A percentile compares a stretch with the other conserved stretches of the same genome.
These are phyloP conservation scores for Dascyllus trimaculatus DNA, from an alignment of 2,113 vertebrate species.

Conservation along the genomic window DNA sequence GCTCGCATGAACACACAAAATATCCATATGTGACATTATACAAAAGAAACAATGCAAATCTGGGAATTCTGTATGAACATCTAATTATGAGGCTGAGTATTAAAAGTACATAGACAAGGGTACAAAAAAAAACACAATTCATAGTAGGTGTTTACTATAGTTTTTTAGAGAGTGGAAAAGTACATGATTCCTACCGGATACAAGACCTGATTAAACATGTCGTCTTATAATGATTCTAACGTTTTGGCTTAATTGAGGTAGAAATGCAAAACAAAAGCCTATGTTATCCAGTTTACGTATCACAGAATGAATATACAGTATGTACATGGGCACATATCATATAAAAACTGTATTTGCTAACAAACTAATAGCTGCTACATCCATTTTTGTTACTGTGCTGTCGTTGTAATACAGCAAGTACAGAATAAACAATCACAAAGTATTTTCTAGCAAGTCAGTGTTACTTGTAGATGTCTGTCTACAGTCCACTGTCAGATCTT, in stretches of 20 bases:
- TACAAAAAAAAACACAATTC: no score
- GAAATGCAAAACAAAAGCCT: background rate
- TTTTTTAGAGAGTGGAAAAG: no score
- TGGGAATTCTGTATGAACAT: background rate
- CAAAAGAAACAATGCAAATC: background rate
- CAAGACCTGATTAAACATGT: background rate
- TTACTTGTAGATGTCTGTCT: background rate
- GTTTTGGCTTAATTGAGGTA: constrained; percentile 33
- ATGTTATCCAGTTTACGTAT: background rate
- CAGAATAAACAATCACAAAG: background rate
- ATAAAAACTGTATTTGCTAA: background rate
- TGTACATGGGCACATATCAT: background rate
- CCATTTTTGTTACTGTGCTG: background rate
- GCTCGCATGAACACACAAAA: background rate
- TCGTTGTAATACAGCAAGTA: background rate
- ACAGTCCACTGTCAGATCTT: constrained; percentile 72
- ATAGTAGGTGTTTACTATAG: no score
- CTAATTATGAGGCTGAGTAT: background rate
- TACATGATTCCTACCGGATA: background rate
- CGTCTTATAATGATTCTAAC: background rate
- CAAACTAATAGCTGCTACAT: background rate
- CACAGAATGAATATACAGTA: background rate
- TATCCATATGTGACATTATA: background rate
- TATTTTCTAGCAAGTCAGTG: background rate
- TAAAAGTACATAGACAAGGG: background rate